A percentile compares a stretch with the other conserved stretches of the same genome.
These are phyloP conservation scores for Sarcophaga caerulescens DNA, from an alignment of 2,888 invertebrate genomes.

Conservation along the genomic window DNA sequence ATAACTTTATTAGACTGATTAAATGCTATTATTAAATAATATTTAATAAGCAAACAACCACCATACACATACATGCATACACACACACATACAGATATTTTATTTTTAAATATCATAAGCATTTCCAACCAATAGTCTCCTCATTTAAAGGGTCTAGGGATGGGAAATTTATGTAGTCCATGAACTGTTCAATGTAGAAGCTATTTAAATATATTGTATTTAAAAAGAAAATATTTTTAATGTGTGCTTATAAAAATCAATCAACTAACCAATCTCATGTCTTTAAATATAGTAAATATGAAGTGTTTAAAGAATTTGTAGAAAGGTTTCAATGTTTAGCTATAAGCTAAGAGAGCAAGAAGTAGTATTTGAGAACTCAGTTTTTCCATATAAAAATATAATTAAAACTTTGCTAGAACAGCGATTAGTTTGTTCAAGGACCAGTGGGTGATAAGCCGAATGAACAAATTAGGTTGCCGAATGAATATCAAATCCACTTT, in stretches of 20 bases:
- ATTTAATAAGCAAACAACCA: slow-evolving; percentile 42
- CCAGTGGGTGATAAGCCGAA: no score
- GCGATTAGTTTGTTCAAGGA: no score
- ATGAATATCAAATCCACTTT: no score
- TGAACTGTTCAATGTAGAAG: not conserved
- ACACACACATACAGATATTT: slow-evolving; percentile 42
- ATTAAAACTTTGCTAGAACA: no score
- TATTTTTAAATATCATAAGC: slow-evolving; percentile 47
- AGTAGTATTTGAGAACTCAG: no score
- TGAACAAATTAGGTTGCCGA: no score
- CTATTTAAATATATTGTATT: not conserved
- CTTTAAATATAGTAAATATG: not conserved
- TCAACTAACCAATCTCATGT: not conserved
- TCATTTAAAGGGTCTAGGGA: not conserved
- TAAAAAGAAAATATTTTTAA: not conserved
- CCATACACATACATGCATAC: not conserved
- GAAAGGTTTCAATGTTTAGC: not conserved
- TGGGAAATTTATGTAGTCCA: not conserved
- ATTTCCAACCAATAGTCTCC: slow-evolving; percentile 9
- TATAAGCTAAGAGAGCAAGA: no score
- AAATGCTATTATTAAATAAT: slow-evolving; percentile 55
- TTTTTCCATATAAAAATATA: no score
- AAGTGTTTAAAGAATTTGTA: not conserved
- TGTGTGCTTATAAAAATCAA: not conserved
- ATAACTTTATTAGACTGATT: slow-evolving; percentile 66